phyloP scores from a whole-genome alignment of 2,113 vertebrate genomes.

The Chaetops frenatus region DNA sequence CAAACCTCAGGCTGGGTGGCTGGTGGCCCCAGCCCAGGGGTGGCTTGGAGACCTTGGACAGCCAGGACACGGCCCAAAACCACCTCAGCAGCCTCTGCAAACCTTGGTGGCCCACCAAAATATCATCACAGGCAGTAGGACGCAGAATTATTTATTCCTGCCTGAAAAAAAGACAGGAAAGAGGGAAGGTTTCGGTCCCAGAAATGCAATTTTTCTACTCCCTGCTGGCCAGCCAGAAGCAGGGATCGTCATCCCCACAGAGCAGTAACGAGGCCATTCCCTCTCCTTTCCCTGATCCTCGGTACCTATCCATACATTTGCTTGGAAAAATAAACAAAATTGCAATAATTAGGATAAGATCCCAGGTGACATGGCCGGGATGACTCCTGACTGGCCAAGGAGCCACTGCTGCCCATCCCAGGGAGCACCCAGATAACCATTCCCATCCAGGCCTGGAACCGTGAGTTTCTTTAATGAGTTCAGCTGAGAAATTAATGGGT shows the following conservation, averaged over 20 bases:
- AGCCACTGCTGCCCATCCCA: background rate
- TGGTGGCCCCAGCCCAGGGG: background rate
- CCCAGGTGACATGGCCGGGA: background rate
- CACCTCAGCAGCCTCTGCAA: background rate
- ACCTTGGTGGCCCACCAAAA: background rate
- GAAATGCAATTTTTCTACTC: background rate
- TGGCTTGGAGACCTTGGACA: background rate
- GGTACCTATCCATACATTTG: fast-evolving
- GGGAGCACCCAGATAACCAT: background rate
- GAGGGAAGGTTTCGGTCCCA: background rate
- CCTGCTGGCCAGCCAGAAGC: background rate
- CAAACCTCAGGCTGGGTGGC: fast-evolving
- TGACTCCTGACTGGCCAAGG: fast-evolving
- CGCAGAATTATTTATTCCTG: background rate
- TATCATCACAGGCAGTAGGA: background rate
- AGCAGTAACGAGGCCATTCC: background rate
- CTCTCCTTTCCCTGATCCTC: background rate
- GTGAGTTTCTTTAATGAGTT: background rate
- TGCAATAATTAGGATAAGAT: background rate
- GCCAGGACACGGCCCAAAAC: background rate
- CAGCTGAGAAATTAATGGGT: background rate
- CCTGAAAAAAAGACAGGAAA: background rate
- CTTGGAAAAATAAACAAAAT: background rate
- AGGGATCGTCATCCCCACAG: background rate
- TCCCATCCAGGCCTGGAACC: background rate